A percentile compares a stretch with the other conserved stretches of the same genome.
These are phyloP conservation scores for Dolomedes plantarius DNA, from an alignment of 2,888 invertebrate genomes.

Conservation along the genomic window DNA sequence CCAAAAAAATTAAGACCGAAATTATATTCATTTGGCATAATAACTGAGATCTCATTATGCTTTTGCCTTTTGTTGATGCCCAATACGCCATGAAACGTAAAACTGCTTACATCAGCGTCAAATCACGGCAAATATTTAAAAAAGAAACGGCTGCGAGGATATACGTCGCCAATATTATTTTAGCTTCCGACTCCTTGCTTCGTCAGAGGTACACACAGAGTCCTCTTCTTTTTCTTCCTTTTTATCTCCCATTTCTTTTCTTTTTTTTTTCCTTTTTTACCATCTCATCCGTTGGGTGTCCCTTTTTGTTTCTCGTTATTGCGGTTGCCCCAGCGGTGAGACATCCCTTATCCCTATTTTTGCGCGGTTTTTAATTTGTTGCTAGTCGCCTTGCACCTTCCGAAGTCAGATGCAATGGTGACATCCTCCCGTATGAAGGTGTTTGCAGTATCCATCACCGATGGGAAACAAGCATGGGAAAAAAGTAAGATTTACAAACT, in stretches of 20 bases:
- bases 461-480: constrained; percentile 43
- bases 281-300: neutral
- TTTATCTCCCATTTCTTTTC: constrained; percentile 15
- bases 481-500: constrained; percentile 35
- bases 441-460: neutral
- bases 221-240: constrained; percentile 18
- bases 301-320: constrained; percentile 32
- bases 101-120: neutral
- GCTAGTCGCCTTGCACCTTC: neutral
- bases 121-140: neutral
- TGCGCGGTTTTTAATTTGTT: constrained; percentile 27
- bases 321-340: constrained; percentile 52
- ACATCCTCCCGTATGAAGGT: neutral
- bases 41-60: neutral
- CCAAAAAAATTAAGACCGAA: neutral
- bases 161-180: neutral
- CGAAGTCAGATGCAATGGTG: neutral
- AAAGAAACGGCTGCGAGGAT: neutral
- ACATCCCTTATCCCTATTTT: constrained; percentile 52
- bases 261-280: neutral
- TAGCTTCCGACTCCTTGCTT: constrained; percentile 10
- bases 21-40: constrained; percentile 9
- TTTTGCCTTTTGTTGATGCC: neutral
- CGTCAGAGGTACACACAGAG: neutral
- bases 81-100: neutral